Conservation (phyloP, 2,888 invertebrate genomes). For the Mimas tiliae region DNA sequence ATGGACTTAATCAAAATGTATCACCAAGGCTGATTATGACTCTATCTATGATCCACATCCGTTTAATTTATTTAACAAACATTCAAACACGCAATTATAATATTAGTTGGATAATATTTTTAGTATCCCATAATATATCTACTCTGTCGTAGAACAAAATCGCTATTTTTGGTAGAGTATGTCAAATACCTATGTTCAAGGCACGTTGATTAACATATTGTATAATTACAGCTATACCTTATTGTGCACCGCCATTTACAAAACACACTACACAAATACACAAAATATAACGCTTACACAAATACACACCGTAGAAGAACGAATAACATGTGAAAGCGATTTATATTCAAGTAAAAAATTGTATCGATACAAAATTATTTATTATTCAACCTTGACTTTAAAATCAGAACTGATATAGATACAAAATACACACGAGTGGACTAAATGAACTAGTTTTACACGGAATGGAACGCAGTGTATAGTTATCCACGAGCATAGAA, state of each 20-base stretch:
- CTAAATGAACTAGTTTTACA: not conserved
- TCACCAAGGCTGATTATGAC: no score
- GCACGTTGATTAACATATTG: not conserved
- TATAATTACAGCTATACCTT: not conserved
- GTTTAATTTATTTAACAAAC: no score
- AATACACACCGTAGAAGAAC: not conserved
- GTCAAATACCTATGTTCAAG: not conserved
- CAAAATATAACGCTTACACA: not conserved
- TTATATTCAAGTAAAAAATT: not conserved
- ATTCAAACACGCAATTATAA: no score
- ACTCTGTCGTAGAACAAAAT: no score
- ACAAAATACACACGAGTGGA: not conserved
- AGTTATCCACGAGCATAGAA: not conserved
- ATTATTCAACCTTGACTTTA: slow-evolving; percentile 10
- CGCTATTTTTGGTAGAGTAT: not conserved
- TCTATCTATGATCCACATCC: no score
- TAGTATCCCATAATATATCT: no score
- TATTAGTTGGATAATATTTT: no score
- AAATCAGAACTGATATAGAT: not conserved
- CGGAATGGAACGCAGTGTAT: not conserved
- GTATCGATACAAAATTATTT: not conserved
- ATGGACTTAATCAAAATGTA: no score
- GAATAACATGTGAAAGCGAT: not conserved
- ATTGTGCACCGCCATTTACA: not conserved
- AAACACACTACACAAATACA: not conserved